phyloP scores from a whole-genome alignment of 2,888 invertebrate genomes.

The Dryobotodes eremita region DNA sequence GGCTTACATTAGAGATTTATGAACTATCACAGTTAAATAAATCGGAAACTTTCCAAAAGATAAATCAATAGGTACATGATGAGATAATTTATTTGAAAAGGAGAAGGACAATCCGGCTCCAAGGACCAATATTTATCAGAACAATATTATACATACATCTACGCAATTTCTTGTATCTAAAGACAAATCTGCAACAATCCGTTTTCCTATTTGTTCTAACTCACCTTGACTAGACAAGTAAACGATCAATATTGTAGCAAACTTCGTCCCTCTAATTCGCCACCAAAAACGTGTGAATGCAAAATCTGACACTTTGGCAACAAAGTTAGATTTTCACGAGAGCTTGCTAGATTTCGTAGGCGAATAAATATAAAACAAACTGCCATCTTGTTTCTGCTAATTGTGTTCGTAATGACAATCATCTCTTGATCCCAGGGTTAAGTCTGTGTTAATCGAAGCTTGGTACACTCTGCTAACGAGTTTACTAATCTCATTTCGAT shows the following conservation, averaged over 20 bases:
- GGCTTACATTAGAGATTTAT: neutral
- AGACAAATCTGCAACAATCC: neutral
- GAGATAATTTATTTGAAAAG: neutral
- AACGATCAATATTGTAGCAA: conserved; percentile 39
- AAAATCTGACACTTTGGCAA: conserved; percentile 52
- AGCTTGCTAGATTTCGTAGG: conserved; percentile 50
- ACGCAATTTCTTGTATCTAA: neutral
- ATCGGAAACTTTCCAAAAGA: neutral
- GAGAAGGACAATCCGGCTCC: no score
- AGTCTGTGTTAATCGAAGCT: conserved; percentile 44
- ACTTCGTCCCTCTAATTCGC: conserved; percentile 41
- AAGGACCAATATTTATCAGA: no score
- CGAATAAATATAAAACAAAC: conserved; percentile 44
- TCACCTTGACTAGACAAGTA: conserved; percentile 49
- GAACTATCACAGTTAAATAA: neutral
- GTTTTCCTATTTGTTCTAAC: conserved; percentile 25
- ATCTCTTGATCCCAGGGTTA: conserved; percentile 50
- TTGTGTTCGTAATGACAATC: conserved; percentile 43
- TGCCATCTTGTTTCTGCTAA: conserved; percentile 40
- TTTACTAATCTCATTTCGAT: conserved; percentile 71
- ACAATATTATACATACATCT: neutral
- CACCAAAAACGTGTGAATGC: conserved; percentile 48
- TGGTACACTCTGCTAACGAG: conserved; percentile 56
- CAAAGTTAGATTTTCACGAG: conserved; percentile 53
- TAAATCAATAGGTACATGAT: neutral